Evolutionary conservation across 2,113 vertebrate genomes (phyloP).

Genomic region (Thymallus thymallus): DNA sequence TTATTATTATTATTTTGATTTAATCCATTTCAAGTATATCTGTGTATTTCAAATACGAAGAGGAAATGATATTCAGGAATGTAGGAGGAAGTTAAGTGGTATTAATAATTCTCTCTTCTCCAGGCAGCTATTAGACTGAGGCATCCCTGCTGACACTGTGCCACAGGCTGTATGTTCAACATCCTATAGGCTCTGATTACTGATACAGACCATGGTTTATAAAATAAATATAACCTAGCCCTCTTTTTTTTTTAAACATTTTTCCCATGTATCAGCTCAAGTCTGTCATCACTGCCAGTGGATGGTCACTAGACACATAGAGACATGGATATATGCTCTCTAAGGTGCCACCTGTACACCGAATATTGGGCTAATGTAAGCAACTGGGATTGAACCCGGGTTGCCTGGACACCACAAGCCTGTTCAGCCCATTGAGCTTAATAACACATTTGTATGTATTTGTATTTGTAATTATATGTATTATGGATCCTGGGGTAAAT

Average conservation of each 20-base stretch:
- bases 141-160: conserved; percentile 7
- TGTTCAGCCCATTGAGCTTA: too few species aligned
- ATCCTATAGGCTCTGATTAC: not conserved
- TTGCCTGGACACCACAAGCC: too few species aligned
- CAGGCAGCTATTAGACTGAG: not conserved
- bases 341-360: too few species aligned
- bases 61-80: not conserved
- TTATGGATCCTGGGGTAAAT: too few species aligned
- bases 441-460: too few species aligned
- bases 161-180: conserved; percentile 13
- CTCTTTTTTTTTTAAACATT: too few species aligned
- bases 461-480: too few species aligned
- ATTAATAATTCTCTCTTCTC: not conserved
- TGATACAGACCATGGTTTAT: not conserved
- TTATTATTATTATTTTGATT: too few species aligned
- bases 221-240: too few species aligned
- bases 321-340: too few species aligned
- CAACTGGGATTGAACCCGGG: too few species aligned
- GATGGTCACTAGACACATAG: not conserved
- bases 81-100: not conserved
- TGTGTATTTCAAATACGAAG: not conserved
- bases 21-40: not conserved
- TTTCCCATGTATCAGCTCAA: not conserved
- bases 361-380: too few species aligned
- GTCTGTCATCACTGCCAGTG: not conserved